A percentile compares a stretch with the other conserved stretches of the same genome.
Evolutionary conservation across 2,113 vertebrate genomes (phyloP).

Genomic region (Nestor notabilis): DNA sequence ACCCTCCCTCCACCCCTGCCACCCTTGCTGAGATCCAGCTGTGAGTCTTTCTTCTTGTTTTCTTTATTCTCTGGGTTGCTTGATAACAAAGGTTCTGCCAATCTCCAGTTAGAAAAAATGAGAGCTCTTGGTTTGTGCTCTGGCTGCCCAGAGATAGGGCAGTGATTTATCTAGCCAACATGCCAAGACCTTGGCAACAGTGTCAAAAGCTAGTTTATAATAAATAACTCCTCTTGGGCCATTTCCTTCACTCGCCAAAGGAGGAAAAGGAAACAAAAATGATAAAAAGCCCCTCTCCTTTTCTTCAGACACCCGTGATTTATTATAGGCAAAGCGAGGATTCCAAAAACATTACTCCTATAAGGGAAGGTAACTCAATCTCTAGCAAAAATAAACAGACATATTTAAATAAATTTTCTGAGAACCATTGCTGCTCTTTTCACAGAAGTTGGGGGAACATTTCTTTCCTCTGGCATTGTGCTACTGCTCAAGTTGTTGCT

Average conservation of each 20-base stretch:
- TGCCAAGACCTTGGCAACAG: not conserved
- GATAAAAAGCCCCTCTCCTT: not conserved
- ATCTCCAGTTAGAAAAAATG: not conserved
- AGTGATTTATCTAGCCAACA: not conserved
- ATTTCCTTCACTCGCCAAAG: not conserved
- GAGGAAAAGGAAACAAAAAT: not conserved
- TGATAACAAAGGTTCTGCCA: constrained; percentile 8
- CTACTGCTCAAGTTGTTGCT: not conserved
- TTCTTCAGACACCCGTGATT: constrained; percentile 35
- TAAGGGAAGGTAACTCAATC: constrained; percentile 45
- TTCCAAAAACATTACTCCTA: constrained; percentile 16
- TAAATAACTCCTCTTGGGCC: not conserved
- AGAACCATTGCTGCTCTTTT: not conserved
- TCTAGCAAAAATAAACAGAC: constrained; percentile 49
- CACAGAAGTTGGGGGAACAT: not conserved
- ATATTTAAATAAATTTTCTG: constrained; percentile 20
- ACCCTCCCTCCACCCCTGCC: not conserved
- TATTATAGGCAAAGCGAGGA: not conserved
- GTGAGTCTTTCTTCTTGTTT: not conserved
- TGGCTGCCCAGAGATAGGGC: constrained; percentile 11
- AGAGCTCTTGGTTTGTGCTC: not conserved
- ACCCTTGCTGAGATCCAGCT: not conserved
- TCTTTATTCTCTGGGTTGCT: not conserved
- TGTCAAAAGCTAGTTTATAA: not conserved
- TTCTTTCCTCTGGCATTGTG: not conserved